A percentile compares a stretch with the other conserved stretches of the same genome.
Conservation (phyloP, 2,888 invertebrate genomes). For the Eupeodes latifasciatus region DNA sequence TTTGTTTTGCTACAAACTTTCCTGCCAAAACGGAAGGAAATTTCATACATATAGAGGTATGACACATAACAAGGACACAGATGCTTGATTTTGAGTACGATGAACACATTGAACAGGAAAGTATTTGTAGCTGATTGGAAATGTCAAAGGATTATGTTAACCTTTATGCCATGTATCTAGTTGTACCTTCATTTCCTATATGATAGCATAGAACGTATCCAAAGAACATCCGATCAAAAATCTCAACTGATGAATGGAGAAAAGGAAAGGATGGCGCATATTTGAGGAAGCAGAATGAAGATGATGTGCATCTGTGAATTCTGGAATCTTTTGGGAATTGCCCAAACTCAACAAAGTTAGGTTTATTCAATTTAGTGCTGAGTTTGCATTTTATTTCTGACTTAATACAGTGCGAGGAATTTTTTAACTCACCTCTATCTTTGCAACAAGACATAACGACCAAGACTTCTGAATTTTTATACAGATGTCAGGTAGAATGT, state of each 20-base stretch:
- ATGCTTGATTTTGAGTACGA: slow-evolving; percentile 6
- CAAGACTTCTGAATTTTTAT: neutral
- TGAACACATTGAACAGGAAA: slow-evolving; percentile 14
- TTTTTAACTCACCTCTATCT: neutral
- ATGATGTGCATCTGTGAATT: neutral
- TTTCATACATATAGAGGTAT: no score
- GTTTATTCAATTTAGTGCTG: neutral
- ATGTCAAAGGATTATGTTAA: slow-evolving; percentile 16
- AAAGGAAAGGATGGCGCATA: neutral
- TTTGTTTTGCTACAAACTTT: slow-evolving; percentile 28
- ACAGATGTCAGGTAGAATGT: neutral
- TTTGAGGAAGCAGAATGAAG: neutral
- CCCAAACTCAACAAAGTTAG: neutral
- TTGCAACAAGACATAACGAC: neutral
- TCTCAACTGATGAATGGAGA: neutral
- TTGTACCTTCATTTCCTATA: neutral
- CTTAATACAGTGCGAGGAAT: neutral
- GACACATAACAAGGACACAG: no score
- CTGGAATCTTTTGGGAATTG: slow-evolving; percentile 39
- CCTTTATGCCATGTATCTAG: neutral
- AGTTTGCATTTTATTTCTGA: slow-evolving; percentile 21
- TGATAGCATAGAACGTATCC: no score
- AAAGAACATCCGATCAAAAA: slow-evolving; percentile 25
- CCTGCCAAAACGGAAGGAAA: slow-evolving; percentile 19
- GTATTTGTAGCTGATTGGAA: slow-evolving; percentile 10